These are phyloP conservation scores for Hermodice carunculata DNA, from an alignment of 2,888 invertebrate genomes.

Conservation along the genomic window DNA sequence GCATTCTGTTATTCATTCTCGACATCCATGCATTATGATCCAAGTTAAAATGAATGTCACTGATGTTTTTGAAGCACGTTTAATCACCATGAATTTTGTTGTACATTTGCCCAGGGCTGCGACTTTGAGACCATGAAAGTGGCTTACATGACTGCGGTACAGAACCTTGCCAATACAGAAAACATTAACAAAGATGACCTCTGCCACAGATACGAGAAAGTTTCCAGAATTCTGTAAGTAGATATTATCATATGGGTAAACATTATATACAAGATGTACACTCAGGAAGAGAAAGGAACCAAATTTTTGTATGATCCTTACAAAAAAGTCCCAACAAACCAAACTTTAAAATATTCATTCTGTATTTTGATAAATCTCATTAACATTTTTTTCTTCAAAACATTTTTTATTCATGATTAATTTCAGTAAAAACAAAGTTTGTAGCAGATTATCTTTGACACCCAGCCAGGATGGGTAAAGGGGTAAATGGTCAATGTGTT, in stretches of 20 bases:
- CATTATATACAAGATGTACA: background rate
- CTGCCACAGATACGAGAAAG: background rate
- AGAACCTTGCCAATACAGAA: conserved; percentile 18
- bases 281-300: conserved; percentile 34
- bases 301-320: conserved; percentile 55
- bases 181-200: conserved; percentile 4
- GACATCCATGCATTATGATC: background rate
- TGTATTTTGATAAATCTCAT: too few species aligned
- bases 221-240: conserved; percentile 18
- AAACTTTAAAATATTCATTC: background rate
- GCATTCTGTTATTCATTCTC: background rate
- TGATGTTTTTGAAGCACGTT: background rate
- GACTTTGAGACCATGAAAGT: conserved; percentile 24
- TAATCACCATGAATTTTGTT: background rate
- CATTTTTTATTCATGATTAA: too few species aligned
- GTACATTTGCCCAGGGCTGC: conserved; percentile 20
- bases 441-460: too few species aligned
- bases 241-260: background rate
- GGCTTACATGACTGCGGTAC: conserved; percentile 11
- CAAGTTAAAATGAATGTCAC: background rate
- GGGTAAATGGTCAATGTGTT: too few species aligned
- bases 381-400: too few species aligned
- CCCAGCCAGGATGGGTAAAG: too few species aligned
- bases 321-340: background rate
- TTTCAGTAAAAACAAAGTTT: too few species aligned